These are phyloP conservation scores for Zygaena filipendulae DNA, from an alignment of 2,888 invertebrate species.

Conservation along the genomic window DNA sequence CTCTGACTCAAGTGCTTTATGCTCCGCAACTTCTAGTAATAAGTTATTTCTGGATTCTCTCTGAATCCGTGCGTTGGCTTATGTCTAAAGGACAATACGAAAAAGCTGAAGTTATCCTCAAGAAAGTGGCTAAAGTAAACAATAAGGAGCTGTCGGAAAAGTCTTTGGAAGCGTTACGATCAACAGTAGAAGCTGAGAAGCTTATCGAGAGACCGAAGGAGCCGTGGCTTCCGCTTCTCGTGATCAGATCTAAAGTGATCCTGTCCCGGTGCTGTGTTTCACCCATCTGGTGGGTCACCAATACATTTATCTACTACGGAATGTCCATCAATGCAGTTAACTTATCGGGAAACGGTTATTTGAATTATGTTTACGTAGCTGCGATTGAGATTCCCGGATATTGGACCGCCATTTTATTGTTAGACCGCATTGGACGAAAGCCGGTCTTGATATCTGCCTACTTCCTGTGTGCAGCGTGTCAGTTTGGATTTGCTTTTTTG, in stretches of 20 bases:
- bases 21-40: conserved; percentile 77
- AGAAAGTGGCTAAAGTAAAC: conserved; percentile 72
- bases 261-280: conserved; percentile 39
- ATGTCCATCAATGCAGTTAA: conserved; percentile 75
- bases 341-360: conserved; percentile 72
- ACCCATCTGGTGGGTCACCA: conserved; percentile 76
- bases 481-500: conserved; percentile 70
- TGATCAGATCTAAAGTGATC: conserved; percentile 35
- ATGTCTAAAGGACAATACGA: conserved; percentile 75
- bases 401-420: conserved; percentile 69
- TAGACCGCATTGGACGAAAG: conserved; percentile 73
- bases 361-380: conserved; percentile 74
- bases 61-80: conserved; percentile 84
- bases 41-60: conserved; percentile 75
- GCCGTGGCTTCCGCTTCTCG: conserved; percentile 36
- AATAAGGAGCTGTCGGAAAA: conserved; percentile 64
- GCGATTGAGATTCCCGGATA: conserved; percentile 80
- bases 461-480: conserved; percentile 71
- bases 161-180: conserved; percentile 49
- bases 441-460: conserved; percentile 71
- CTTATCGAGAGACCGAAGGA: conserved; percentile 33
- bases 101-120: conserved; percentile 71
- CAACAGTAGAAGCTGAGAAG: conserved; percentile 41
- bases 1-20: conserved; percentile 74
- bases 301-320: conserved; percentile 77